These are phyloP conservation scores for Pectinophora gossypiella DNA, from an alignment of 1,140 invertebrate genomes.

Conservation along the genomic window DNA sequence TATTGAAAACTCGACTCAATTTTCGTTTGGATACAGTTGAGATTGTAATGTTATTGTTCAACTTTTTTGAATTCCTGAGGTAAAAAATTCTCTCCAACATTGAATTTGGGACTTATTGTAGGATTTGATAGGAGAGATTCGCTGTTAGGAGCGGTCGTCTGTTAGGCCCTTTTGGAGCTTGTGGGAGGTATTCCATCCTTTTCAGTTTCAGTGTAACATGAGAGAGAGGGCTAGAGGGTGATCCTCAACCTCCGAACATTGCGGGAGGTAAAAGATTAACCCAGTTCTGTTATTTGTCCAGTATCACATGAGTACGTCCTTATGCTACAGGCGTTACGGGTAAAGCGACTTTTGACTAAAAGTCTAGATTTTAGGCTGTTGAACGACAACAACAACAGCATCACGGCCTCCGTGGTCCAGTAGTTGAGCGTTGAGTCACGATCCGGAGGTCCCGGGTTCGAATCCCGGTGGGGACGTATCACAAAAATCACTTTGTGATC, in stretches of 20 bases:
- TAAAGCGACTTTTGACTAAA: too few relatives aligned
- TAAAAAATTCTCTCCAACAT: conserved; percentile 40
- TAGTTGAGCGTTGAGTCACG: too few relatives aligned
- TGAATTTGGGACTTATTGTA: conserved; percentile 32
- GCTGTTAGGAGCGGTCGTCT: conserved; percentile 9
- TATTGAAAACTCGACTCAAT: conserved; percentile 46
- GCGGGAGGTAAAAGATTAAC: conserved; percentile 73
- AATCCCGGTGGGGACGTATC: too few relatives aligned
- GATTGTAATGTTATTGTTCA: conserved; percentile 43
- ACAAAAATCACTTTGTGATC: too few relatives aligned
- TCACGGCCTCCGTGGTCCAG: too few relatives aligned
- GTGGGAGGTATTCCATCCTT: conserved; percentile 33
- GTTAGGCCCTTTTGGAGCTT: conserved; percentile 36
- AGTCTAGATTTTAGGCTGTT: too few relatives aligned
- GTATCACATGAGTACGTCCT: conserved; percentile 72
- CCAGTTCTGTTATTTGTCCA: conserved; percentile 75
- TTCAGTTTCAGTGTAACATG: conserved; percentile 42
- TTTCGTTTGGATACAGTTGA: conserved; percentile 36
- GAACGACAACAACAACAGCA: too few relatives aligned
- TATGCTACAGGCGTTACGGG: conserved; percentile 56
- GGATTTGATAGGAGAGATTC: conserved; percentile 18
- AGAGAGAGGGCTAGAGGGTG: conserved; percentile 48
- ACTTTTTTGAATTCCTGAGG: conserved; percentile 63
- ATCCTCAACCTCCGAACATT: conserved; percentile 43
- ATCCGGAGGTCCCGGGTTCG: too few relatives aligned